These are phyloP conservation scores for Trichomycterus rosablanca DNA, from an alignment of 2,113 vertebrate species.

Conservation along the genomic window DNA sequence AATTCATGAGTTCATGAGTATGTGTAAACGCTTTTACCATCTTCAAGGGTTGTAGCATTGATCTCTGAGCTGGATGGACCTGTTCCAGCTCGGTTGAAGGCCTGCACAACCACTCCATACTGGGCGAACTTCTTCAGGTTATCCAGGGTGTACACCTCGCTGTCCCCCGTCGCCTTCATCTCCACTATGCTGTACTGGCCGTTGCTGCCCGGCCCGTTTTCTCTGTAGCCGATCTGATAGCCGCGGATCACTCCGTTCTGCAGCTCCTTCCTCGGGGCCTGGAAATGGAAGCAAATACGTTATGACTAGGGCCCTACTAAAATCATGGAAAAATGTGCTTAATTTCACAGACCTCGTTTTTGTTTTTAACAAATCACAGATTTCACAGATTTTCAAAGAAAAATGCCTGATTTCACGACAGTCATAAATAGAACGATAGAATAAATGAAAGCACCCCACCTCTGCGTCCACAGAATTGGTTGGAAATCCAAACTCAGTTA, in stretches of 20 bases:
- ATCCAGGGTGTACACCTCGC: conserved; percentile 94
- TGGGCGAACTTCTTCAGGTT: conserved; percentile 97
- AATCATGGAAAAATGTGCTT: no score
- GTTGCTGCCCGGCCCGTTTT: conserved; percentile 93
- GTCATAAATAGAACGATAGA: no score
- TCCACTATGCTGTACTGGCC: conserved; percentile 98
- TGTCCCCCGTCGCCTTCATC: conserved; percentile 96
- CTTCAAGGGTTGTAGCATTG: conserved; percentile 88
- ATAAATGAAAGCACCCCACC: no score
- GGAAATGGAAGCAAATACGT: neutral
- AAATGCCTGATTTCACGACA: no score
- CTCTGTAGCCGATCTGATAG: conserved; percentile 96
- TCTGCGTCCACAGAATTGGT: no score
- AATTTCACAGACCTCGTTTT: no score
- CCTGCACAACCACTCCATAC: conserved; percentile 95
- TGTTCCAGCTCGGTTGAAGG: conserved; percentile 92
- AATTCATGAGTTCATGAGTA: neutral
- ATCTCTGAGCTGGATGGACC: conserved; percentile 97
- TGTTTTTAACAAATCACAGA: no score
- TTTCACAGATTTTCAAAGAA: no score
- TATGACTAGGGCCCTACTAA: no score
- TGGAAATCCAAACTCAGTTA: no score
- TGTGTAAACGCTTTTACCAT: conserved; percentile 54
- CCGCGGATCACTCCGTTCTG: conserved; percentile 96
- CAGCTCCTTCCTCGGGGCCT: conserved; percentile 95